Evolutionary conservation across 2,797 vertebrate genomes (phyloP).

Genomic region (Myotis daubentonii): DNA sequence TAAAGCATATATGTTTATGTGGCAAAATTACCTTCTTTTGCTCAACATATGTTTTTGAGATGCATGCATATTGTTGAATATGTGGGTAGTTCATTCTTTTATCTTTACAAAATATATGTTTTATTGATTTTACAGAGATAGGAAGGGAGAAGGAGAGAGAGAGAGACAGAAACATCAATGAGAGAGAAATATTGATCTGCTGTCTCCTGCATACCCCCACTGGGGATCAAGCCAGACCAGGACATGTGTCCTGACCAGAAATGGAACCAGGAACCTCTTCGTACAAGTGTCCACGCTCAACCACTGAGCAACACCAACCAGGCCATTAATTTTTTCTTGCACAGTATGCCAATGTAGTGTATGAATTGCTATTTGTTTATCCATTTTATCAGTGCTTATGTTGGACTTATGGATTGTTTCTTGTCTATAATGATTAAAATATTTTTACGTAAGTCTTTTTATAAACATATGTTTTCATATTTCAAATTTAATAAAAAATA

Average conservation of each 20-base stretch:
- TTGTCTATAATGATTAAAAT: background rate
- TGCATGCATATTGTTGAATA: background rate
- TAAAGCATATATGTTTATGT: background rate
- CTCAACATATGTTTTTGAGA: background rate
- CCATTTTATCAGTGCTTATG: background rate
- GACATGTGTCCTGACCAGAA: too few species aligned
- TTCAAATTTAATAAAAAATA: slow-evolving; percentile 16
- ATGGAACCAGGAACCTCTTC: too few species aligned
- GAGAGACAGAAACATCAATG: too few species aligned
- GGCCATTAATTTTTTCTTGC: background rate
- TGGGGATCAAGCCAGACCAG: too few species aligned
- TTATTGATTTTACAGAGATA: too few species aligned
- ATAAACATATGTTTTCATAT: background rate
- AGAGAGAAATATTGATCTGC: too few species aligned
- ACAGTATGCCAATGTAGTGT: background rate
- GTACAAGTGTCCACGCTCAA: too few species aligned
- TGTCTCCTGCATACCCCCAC: too few species aligned
- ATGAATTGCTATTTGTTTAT: background rate
- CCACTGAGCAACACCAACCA: too few species aligned
- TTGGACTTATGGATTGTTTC: background rate
- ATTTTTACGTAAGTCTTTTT: background rate
- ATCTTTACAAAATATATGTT: too few species aligned
- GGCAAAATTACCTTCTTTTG: background rate
- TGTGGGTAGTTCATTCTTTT: background rate
- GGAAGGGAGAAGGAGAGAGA: too few species aligned